These are phyloP conservation scores for Harpagoxenus sublaevis DNA, from an alignment of 2,888 invertebrate species.

Conservation along the genomic window DNA sequence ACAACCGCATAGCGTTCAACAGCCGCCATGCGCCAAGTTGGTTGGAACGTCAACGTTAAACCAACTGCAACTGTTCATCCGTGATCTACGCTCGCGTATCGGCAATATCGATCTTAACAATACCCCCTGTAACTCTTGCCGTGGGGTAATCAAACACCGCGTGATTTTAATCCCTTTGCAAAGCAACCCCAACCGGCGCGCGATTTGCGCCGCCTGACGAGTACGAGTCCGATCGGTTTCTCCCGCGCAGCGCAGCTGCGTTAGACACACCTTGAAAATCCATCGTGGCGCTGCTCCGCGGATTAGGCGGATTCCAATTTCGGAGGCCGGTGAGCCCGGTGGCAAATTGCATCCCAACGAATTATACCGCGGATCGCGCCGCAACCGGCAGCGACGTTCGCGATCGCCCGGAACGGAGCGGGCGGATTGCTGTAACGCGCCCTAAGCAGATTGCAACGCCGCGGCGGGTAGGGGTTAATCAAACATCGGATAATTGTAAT, in stretches of 20 bases:
- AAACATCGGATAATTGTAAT: conserved; percentile 80
- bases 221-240: conserved; percentile 38
- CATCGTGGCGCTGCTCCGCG: conserved; percentile 21
- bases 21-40: conserved; percentile 15
- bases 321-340: conserved; percentile 39
- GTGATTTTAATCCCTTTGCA: conserved; percentile 58
- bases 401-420: conserved; percentile 7
- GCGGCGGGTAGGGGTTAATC: conserved; percentile 70
- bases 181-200: conserved; percentile 1
- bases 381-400: conserved; percentile 17
- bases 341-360: conserved; percentile 52
- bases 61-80: conserved; percentile 46
- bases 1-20: conserved; percentile 32
- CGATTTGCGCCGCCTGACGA: conserved; percentile 24
- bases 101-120: conserved; percentile 44
- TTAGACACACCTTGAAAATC: conserved; percentile 51
- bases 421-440: conserved; percentile 23
- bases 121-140: conserved; percentile 17
- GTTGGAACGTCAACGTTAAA: conserved; percentile 26
- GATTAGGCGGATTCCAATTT: conserved; percentile 49
- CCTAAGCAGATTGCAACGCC: conserved; percentile 71
- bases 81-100: conserved; percentile 2
- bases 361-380: conserved; percentile 51
- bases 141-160: conserved; percentile 50
- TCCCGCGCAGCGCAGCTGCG: conserved; percentile 48